Evolutionary conservation across 2,113 vertebrate genomes (phyloP), one percentile per base, ranked within the genome.

Genomic region (Rhombomys opimus): DNA sequence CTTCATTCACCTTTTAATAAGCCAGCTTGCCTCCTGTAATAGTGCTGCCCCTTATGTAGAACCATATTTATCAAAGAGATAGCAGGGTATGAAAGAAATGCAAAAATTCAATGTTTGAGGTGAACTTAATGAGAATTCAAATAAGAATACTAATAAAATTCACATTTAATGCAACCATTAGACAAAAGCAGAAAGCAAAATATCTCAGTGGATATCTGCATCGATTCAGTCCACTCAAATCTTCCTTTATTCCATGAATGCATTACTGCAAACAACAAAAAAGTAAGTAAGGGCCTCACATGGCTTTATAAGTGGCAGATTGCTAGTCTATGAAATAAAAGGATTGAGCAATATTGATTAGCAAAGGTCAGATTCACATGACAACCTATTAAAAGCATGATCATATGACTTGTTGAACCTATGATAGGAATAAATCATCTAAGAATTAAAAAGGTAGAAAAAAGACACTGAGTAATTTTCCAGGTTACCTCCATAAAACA

Each of bases 1-100:
- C 92, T 97, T 97, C 78, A 97, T 96, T 97, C 63, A 87, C 54
- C 73, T 96, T 97, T 97, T 96, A 96, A 97, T 94, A 97, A 93
- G 73, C 23, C 89, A 97, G 46, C n/a, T 94, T 87, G 13, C 54
- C 59, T 94, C 52, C 41, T 95, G 30, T 67, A 96, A 90, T 93
- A 94, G 82, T 84, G 72, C 13, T 87, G 10, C 4, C 86, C 67
- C 32, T 84, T 77, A 63, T 91, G 14, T 32, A 84, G 85, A 95
- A 87, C 72, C 27, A 32, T 91, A 97, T 95, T 96, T 95, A 90
- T 96, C 61, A 96, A 41, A 77, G 18, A 94, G 57, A 65, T 75
- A 80, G 12, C 14, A 70, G 0, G 0, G 13, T 73, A 97, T 88
- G 65, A 68, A 96, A 0, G 68, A 94, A 94, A 46, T 86, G 13